These are phyloP conservation scores for Onthophagus taurus DNA, from an alignment of 1,140 invertebrate genomes.

Conservation along the genomic window DNA sequence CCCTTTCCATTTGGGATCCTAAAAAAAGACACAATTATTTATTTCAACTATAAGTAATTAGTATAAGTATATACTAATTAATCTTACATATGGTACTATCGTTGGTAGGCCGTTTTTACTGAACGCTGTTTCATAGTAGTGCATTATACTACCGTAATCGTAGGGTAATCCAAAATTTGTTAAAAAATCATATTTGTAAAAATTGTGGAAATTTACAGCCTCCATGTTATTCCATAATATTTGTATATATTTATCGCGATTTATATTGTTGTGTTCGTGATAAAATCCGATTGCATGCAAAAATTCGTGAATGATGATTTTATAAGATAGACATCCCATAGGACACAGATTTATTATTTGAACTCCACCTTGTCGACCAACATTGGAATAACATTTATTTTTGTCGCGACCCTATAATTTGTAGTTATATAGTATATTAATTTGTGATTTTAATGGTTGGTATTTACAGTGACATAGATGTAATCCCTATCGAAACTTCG, in stretches of 20 bases:
- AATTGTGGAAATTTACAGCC: background rate
- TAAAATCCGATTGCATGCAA: conserved; percentile 14
- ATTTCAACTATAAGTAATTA: too few relatives aligned
- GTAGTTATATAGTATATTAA: background rate
- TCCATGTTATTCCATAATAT: background rate
- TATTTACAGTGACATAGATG: conserved; percentile 33
- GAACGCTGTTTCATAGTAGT: conserved; percentile 58
- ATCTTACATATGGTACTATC: conserved; percentile 41
- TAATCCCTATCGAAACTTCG: conserved; percentile 65
- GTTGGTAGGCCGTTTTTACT: conserved; percentile 54
- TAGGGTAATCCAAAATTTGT: conserved; percentile 54
- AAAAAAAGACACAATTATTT: too few relatives aligned
- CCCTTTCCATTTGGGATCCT: too few relatives aligned
- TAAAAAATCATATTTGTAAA: conserved; percentile 41
- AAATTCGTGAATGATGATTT: conserved; percentile 11
- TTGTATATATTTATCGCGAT: conserved; percentile 1
- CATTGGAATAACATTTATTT: conserved; percentile 13
- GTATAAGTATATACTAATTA: background rate
- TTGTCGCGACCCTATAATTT: background rate
- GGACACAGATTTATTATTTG: conserved; percentile 17
- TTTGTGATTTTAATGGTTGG: background rate
- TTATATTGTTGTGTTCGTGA: conserved; percentile 1
- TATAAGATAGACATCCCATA: conserved; percentile 3
- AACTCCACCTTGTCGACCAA: conserved; percentile 12
- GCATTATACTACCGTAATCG: conserved; percentile 65